Percentiles rank a stretch among this genome's conserved stretches.
phyloP scores from a whole-genome alignment of 2,888 invertebrate genomes.

The Campoplex capitator region DNA sequence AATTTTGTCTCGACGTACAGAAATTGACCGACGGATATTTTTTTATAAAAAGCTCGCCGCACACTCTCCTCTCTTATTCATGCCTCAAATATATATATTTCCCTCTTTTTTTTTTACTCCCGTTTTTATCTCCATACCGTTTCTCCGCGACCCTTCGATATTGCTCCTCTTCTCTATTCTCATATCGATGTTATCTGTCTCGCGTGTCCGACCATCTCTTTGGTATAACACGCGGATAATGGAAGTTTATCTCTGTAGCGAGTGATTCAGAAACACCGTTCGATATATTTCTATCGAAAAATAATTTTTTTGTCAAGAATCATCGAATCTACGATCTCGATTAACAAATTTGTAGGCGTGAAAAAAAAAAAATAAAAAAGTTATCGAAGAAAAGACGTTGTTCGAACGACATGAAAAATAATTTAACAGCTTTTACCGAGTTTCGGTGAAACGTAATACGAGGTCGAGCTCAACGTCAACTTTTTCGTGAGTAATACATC shows the following conservation, averaged over 20 bases:
- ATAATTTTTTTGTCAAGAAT: too few relatives aligned
- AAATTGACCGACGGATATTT: conserved; percentile 24
- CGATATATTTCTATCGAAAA: neutral
- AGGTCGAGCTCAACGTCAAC: neutral
- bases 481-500: neutral
- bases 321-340: too few relatives aligned
- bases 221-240: neutral
- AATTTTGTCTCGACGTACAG: neutral
- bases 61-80: neutral
- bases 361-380: too few relatives aligned
- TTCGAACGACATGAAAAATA: neutral
- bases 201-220: neutral
- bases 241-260: neutral
- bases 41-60: neutral
- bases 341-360: too few relatives aligned
- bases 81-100: neutral
- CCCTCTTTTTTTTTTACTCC: neutral
- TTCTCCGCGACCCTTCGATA: conserved; percentile 11
- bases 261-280: neutral
- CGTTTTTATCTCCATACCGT: neutral
- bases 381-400: neutral
- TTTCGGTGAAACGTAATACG: neutral
- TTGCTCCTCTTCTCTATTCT: neutral
- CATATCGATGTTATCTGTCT: conserved; percentile 24
- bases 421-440: neutral